These are phyloP conservation scores for Monodelphis domestica DNA, from an alignment of 2,797 vertebrate genomes.

Conservation along the genomic window DNA sequence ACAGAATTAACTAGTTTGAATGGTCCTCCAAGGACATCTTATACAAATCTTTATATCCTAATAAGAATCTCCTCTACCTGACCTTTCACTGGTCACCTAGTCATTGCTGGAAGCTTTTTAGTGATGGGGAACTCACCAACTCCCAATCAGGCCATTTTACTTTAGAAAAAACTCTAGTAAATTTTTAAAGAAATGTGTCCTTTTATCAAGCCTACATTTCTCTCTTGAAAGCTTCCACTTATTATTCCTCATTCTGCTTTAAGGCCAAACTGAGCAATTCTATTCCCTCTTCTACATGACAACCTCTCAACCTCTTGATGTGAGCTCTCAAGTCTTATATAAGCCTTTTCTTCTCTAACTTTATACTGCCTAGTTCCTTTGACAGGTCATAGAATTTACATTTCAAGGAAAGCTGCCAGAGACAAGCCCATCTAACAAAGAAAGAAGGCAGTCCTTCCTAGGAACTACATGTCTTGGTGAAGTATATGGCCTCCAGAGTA, in stretches of 20 bases:
- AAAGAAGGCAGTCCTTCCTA: background rate
- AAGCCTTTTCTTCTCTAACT: background rate
- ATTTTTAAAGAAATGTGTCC: background rate
- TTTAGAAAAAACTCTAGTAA: background rate
- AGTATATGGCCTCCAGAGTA: background rate
- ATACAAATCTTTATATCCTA: background rate
- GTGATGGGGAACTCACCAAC: background rate
- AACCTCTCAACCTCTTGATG: background rate
- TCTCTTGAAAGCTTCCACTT: background rate
- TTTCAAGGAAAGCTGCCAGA: background rate
- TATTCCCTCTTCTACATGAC: background rate
- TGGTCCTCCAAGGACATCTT: background rate
- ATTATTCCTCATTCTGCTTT: background rate
- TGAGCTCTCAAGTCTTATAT: background rate
- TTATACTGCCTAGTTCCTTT: background rate
- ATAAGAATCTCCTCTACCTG: background rate
- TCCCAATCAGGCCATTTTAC: background rate
- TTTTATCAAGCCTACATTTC: background rate
- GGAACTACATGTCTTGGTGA: background rate
- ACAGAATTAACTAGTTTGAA: background rate
- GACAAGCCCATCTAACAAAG: background rate
- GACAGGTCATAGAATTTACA: background rate
- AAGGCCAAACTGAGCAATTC: background rate
- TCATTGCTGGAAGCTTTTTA: background rate
- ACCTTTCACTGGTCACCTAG: background rate